Base-by-base conservation (phyloP, 2,113 vertebrate species). In the Aspidoscelis tigris region DNA sequence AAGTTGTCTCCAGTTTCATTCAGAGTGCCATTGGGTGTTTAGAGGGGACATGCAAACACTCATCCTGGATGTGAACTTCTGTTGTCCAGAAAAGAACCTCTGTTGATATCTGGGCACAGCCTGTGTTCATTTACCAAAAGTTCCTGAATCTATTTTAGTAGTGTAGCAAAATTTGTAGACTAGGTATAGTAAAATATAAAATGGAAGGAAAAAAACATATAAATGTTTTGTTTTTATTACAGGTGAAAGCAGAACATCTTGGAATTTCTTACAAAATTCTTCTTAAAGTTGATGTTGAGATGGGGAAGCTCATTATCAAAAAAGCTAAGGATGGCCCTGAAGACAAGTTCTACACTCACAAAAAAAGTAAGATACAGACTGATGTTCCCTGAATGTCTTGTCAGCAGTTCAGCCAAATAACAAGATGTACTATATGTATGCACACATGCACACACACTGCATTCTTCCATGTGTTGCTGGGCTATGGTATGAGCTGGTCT, bases 311-410 rank as follows among this genome's bases (percentile, higher is more conserved):
- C 79, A 97, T 96, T 84, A 93, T 98, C 84, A 99, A 99, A 94
- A 99, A 99, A 89, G 96, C 97, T 66, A 99, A 97, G 94, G 99
- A 99, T 50, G 98, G 98, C 0, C 97, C 98, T 4, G 99, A 99
- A 85, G 99, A 99, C 89, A 99, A 99, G 89, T 99, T 97, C 94
- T 98, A 96, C 90, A 96, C 95, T 41, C 98, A 99, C 93, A 99
- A 98, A 87, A 99, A 99, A 97, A 99, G 99, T 99, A 97, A 95
- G 97, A 68, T 47, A 58, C 65, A 12, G 5, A 1, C 18, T 61
- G 55, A 55, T 55, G 14, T 55, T 55, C 55, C 9, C 8, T 55
- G 55, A 55, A 3, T 55, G 55, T 55, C 55, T 55, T 55, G 8
- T 55, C 8, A 55, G 18, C 58, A 61, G 14, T 18, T 61, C 14